These are phyloP conservation scores for Dolomedes plantarius DNA, from an alignment of 2,888 invertebrate genomes.

Conservation along the genomic window DNA sequence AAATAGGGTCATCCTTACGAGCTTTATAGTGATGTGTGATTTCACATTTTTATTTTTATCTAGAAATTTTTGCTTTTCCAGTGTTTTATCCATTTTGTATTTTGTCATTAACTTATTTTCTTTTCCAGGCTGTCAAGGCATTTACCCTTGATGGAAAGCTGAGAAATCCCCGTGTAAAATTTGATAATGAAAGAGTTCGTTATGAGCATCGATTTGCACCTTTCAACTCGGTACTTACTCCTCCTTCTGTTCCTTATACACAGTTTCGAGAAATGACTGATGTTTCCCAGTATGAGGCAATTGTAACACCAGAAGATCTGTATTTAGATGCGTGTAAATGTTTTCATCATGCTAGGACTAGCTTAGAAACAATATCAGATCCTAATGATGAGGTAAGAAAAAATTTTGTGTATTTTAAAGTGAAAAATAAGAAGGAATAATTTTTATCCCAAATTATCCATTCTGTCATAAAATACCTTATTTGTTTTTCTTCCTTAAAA, in stretches of 20 bases:
- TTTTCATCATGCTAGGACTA: conserved; percentile 91
- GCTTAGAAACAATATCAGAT: conserved; percentile 88
- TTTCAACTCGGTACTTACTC: conserved; percentile 89
- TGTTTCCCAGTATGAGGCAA: conserved; percentile 75
- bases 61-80: too few relatives aligned
- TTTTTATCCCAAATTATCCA: too few relatives aligned
- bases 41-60: too few relatives aligned
- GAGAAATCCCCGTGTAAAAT: conserved; percentile 87
- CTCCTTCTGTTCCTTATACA: conserved; percentile 92
- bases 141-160: conserved; percentile 92
- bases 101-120: not conserved
- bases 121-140: conserved; percentile 88
- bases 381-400: conserved; percentile 85
- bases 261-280: conserved; percentile 91
- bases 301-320: conserved; percentile 76
- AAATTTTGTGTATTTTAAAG: too few relatives aligned
- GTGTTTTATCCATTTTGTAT: too few relatives aligned
- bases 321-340: conserved; percentile 92
- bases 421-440: too few relatives aligned
- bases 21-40: too few relatives aligned
- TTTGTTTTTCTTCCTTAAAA: too few relatives aligned
- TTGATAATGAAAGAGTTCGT: conserved; percentile 94
- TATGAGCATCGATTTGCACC: conserved; percentile 96
- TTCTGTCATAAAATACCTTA: too few relatives aligned
- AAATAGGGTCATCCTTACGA: too few relatives aligned